Base-by-base conservation (phyloP, 2,797 vertebrate species). In the Xerus rutilus region DNA sequence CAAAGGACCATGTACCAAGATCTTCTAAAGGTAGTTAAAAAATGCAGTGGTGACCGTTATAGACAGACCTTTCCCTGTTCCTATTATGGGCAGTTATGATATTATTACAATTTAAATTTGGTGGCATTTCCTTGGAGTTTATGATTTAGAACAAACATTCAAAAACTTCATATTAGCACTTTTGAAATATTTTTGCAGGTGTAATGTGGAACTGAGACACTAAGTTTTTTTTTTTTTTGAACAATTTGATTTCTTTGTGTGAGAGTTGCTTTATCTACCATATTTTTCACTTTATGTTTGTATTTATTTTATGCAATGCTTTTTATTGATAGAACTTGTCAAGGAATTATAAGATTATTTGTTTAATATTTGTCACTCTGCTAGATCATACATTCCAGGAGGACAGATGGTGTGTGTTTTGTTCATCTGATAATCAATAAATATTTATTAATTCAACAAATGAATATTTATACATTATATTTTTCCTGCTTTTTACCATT, bases 151-250 rank as follows among this genome's bases (percentile, higher is more conserved):
- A 77, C 67, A 9, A 82, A 13, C 8, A 67, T 91, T 93, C 2
- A 67, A 91, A 70, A 89, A 30, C 43, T 72, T 84, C 49, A 54
- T 91, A 81, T 57, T 21, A 70, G 47, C 45, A 70, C 32, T 78
- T 89, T 67, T 76, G 43, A 91, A 76, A 79, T 95, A 57, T 23
- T 93, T 96, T 81, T 97, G 21, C 59, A 86, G 73, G 21, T 95
- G 52, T 82, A 59, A 65, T 83, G n/a, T 82, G 77, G 88, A 91
- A 57, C 67, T 59, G 83, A 81, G 59, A 76, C 23, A 64, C 30
- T n/a, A 59, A 57, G 3, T 14, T 64, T 17, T 77, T 54, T 67
- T 76, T 77, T 47, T 21, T 78, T 93, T 91, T 35, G 74, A 94
- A 91, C 74, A 7, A 52, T 88, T 93, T 69, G 65, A 88, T 95